Percentiles rank a stretch among this genome's conserved stretches.
Evolutionary conservation across 2,888 invertebrate genomes (phyloP).

Genomic region (Drepana falcataria): DNA sequence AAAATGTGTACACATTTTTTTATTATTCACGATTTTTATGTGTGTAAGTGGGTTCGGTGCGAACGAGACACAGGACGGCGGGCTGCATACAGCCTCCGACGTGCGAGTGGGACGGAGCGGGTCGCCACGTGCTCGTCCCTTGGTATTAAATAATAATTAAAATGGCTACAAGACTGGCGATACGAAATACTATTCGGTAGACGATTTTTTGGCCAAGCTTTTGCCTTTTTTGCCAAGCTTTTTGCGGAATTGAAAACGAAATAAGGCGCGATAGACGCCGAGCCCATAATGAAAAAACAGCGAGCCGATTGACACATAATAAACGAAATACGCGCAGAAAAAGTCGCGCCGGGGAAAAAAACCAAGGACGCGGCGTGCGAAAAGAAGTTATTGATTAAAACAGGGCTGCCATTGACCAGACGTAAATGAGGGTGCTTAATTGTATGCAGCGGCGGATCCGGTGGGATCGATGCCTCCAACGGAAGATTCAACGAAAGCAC

Average conservation of each 20-base stretch:
- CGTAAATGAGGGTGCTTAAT: slow-evolving; percentile 77
- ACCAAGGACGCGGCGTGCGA: slow-evolving; percentile 72
- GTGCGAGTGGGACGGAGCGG: slow-evolving; percentile 49
- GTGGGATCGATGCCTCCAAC: slow-evolving; percentile 42
- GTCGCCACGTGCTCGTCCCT: slow-evolving; percentile 77
- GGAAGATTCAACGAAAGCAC: slow-evolving; percentile 29
- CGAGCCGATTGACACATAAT: slow-evolving; percentile 68
- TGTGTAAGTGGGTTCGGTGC: slow-evolving; percentile 76
- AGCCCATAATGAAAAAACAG: slow-evolving; percentile 41
- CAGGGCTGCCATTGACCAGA: slow-evolving; percentile 77
- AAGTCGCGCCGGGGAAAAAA: slow-evolving; percentile 75
- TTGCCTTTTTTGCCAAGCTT: slow-evolving; percentile 69
- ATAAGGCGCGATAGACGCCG: slow-evolving; percentile 43
- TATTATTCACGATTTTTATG: slow-evolving; percentile 79
- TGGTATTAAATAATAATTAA: slow-evolving; percentile 79
- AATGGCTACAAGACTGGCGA: slow-evolving; percentile 77
- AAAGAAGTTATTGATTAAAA: slow-evolving; percentile 79
- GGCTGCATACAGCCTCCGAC: slow-evolving; percentile 23
- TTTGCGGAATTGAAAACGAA: slow-evolving; percentile 66
- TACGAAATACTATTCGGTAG: slow-evolving; percentile 74
- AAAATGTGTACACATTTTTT: slow-evolving; percentile 80
- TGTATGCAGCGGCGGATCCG: slow-evolving; percentile 66
- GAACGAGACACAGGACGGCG: slow-evolving; percentile 46
- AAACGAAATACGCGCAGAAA: slow-evolving; percentile 73
- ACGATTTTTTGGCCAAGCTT: slow-evolving; percentile 76